Percentiles rank a stretch among this genome's conserved stretches.
Conservation (phyloP, 1,140 invertebrate species). For the Cydia splendana region DNA sequence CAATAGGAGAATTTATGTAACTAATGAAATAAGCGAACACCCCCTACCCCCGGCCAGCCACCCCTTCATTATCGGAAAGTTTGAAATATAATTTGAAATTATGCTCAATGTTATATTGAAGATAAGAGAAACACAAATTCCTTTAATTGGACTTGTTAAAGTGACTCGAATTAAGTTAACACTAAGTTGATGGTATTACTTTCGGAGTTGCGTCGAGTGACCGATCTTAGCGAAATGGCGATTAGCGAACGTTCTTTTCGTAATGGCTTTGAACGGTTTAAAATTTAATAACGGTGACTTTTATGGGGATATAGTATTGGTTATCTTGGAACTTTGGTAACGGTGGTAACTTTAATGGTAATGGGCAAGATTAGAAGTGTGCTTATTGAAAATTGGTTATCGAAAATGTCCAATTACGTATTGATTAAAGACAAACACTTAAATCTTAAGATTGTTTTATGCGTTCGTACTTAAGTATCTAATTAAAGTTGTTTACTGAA, state of each 20-base stretch:
- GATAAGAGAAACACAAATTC: slow-evolving; percentile 80
- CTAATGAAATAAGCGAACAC: slow-evolving; percentile 79
- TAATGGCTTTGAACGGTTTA: slow-evolving; percentile 64
- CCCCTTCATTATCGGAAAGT: slow-evolving; percentile 79
- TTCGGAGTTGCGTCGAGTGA: slow-evolving; percentile 77
- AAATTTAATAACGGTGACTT: slow-evolving; percentile 60
- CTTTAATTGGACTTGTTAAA: slow-evolving; percentile 80
- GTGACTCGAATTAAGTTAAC: slow-evolving; percentile 80
- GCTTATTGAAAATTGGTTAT: neutral
- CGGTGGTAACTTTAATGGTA: neutral
- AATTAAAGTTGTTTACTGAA: too few relatives aligned
- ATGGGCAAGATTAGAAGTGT: neutral
- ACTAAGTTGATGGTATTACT: slow-evolving; percentile 79
- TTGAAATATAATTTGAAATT: slow-evolving; percentile 80
- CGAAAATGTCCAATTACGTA: neutral
- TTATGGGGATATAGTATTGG: slow-evolving; percentile 8
- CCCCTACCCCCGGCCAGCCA: slow-evolving; percentile 60
- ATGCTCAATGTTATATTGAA: slow-evolving; percentile 80
- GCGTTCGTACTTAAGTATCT: too few relatives aligned
- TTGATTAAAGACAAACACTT: neutral
- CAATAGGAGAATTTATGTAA: slow-evolving; percentile 80
- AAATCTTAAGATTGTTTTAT: neutral
- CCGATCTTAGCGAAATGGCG: slow-evolving; percentile 39
- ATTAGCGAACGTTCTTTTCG: slow-evolving; percentile 44
- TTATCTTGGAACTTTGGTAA: slow-evolving; percentile 19